Evolutionary conservation across 2,888 invertebrate genomes (phyloP).

Genomic region (Mystacides longicornis): DNA sequence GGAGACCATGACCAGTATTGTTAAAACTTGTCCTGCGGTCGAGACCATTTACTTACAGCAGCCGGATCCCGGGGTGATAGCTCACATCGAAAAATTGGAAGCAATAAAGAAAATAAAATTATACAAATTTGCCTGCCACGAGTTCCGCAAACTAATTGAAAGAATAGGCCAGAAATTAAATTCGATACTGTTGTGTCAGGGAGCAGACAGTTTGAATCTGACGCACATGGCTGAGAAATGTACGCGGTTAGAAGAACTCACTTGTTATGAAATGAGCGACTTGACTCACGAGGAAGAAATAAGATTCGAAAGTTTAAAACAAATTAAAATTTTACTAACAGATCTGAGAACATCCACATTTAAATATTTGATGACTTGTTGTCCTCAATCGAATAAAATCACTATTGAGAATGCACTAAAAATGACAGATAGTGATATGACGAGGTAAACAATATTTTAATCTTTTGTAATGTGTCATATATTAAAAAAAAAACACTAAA

Average conservation of each 20-base stretch:
- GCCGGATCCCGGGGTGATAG: slow-evolving; percentile 50
- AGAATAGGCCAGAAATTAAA: slow-evolving; percentile 48
- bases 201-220: slow-evolving; percentile 51
- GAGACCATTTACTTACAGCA: slow-evolving; percentile 60
- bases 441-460: slow-evolving; percentile 39
- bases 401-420: slow-evolving; percentile 59
- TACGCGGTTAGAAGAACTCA: slow-evolving; percentile 53
- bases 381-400: slow-evolving; percentile 52
- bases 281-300: slow-evolving; percentile 49
- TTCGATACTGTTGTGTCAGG: slow-evolving; percentile 52
- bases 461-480: neutral
- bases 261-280: slow-evolving; percentile 59
- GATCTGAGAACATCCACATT: slow-evolving; percentile 51
- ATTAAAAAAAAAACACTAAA: neutral
- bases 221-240: slow-evolving; percentile 53
- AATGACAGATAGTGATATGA: slow-evolving; percentile 60
- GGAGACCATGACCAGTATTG: slow-evolving; percentile 52
- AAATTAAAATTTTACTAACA: slow-evolving; percentile 60
- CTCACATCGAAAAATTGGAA: slow-evolving; percentile 43
- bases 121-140: slow-evolving; percentile 54
- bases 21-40: slow-evolving; percentile 53
- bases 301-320: slow-evolving; percentile 54
- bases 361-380: slow-evolving; percentile 53
- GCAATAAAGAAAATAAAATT: slow-evolving; percentile 52
- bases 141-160: slow-evolving; percentile 51